These are phyloP conservation scores for Paracyclopina nana DNA, from an alignment of 1,140 invertebrate species.

Conservation along the genomic window DNA sequence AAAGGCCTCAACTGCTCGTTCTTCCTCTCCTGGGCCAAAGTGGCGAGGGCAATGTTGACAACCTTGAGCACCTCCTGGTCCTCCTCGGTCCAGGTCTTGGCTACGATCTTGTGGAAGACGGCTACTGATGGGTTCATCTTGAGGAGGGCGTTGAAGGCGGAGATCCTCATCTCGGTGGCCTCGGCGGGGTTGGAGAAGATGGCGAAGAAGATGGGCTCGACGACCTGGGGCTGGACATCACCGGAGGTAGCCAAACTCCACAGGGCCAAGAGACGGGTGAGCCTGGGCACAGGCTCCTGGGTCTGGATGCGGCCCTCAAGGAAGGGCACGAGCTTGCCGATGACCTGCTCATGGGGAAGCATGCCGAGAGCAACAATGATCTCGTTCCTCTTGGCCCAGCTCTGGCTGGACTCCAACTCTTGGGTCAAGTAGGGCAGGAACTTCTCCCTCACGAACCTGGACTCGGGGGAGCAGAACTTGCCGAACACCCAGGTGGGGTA, in stretches of 20 bases:
- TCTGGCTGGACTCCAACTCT: neutral
- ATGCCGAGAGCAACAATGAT: constrained; percentile 11
- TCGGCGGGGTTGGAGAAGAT: constrained; percentile 20
- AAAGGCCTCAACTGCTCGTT: neutral
- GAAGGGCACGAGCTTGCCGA: constrained; percentile 7
- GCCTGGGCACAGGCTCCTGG: constrained; percentile 2
- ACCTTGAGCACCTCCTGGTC: constrained; percentile 10
- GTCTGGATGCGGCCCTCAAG: constrained; percentile 1
- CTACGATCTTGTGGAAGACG: constrained; percentile 19
- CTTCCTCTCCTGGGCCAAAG: neutral
- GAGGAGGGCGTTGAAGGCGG: constrained; percentile 19
- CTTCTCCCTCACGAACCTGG: constrained; percentile 1
- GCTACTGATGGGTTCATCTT: constrained; percentile 16
- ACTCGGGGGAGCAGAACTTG: constrained; percentile 9
- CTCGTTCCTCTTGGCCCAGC: neutral
- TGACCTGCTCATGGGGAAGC: constrained; percentile 10
- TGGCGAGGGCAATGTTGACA: constrained; percentile 1
- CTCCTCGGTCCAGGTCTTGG: constrained; percentile 14
- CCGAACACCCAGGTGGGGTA: constrained; percentile 14
- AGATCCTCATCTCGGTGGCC: constrained; percentile 19
- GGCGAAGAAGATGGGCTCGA: constrained; percentile 18
- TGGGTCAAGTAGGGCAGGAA: constrained; percentile 12
- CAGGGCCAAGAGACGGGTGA: constrained; percentile 18
- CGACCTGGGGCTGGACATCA: constrained; percentile 13
- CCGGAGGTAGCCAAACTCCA: constrained; percentile 18